Base-by-base conservation (phyloP, 2,797 vertebrate genomes). In the Schizothorax lantsangensis region DNA sequence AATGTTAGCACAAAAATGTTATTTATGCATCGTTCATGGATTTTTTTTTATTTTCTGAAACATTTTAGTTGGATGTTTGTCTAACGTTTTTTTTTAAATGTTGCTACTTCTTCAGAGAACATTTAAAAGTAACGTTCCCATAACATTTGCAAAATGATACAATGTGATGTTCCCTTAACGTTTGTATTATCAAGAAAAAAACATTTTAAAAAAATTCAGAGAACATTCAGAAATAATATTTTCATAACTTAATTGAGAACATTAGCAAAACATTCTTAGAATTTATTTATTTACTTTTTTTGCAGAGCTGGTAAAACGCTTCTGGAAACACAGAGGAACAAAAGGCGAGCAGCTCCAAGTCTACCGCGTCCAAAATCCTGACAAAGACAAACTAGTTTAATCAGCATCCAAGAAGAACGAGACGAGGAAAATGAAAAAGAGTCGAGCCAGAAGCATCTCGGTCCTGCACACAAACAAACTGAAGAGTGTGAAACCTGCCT, bases 301-400 rank as follows among this genome's bases (percentile, higher is more conserved):
- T 30, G 40, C 23, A 83, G 66, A 49, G 82, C 57, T 71, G n/a
- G 30, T 14, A 33, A 26, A 84, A 78, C 54, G 30, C 64, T 43
- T 47, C 74, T 40, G 74, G 66, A 84, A 43, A 75, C 66, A 75
- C 45, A 68, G 77, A 79, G 74, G 78, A 84, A 57, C 62, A 43
- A n/a, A 64, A 79, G 45, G n/a, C 33, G 38, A 86, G 62, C 69
- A 52, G 52, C 71, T 83, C 79, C 85, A 72, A 85, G 79, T 71
- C 87, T 71, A 80, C 84, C 43, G 81, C 75, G 59, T 43, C 88
- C 79, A 78, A 87, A 77, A 80, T 80, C 80, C 71, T 88, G 90
- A 91, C 89, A 88, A 88, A 91, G 88, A 92, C 87, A 80, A 91
- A 91, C 89, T 88, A 72, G 81, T 91, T 92, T 91, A 90, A 92